Conservation (phyloP, 2,888 invertebrate genomes). For the Amiota minor region DNA sequence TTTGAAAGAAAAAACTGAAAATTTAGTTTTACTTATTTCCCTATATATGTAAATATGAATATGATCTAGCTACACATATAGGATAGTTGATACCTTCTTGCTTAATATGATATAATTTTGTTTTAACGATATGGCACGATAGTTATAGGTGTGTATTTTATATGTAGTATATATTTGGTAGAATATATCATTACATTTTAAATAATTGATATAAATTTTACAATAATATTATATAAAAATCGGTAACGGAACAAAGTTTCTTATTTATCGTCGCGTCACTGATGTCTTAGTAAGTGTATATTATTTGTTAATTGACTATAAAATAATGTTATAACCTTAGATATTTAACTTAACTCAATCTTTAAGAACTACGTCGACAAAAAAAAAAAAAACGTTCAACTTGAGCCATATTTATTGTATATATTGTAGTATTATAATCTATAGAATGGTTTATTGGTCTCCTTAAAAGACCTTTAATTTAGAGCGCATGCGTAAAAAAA, state of each 20-base stretch:
- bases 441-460: not conserved
- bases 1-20: too few species aligned
- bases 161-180: too few species aligned
- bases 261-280: too few species aligned
- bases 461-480: constrained; percentile 28
- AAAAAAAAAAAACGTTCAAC: constrained; percentile 2
- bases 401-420: constrained; percentile 11
- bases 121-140: constrained; percentile 62
- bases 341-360: too few species aligned
- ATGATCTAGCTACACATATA: not conserved
- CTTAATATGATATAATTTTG: constrained; percentile 5
- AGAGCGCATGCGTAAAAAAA: constrained; percentile 32
- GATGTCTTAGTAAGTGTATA: too few species aligned
- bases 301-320: too few species aligned
- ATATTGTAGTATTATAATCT: not conserved
- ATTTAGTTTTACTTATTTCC: constrained; percentile 5
- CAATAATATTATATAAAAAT: too few species aligned
- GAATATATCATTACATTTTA: too few species aligned
- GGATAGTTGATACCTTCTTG: too few species aligned
- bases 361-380: not conserved
- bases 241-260: too few species aligned
- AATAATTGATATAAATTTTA: too few species aligned
- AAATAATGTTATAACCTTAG: too few species aligned
- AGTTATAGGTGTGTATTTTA: constrained; percentile 25
- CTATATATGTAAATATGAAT: constrained; percentile 40